Base-by-base conservation (phyloP, 2,797 vertebrate genomes). In the Mormyrus hasselquistii region DNA sequence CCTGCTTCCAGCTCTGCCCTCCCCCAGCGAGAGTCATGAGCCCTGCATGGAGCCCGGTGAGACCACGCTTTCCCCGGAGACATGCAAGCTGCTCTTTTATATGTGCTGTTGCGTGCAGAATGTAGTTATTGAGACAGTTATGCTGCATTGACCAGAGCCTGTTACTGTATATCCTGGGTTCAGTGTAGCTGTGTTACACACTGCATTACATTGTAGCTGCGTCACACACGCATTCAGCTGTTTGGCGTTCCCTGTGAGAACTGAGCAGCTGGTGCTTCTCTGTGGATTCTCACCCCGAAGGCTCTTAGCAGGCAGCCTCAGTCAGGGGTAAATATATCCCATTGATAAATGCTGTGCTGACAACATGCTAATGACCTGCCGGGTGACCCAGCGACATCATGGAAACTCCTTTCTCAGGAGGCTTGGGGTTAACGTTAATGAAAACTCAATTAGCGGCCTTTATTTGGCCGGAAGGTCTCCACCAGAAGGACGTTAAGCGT, bases 1-100 rank as follows among this genome's bases (percentile, higher is more conserved):
- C 19, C 93, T 99, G 91, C 96, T 98, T 89, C 98, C 98, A 25
- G 96, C 97, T 0, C 95, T 98, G 91, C 97, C 98, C 93, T 97
- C 97, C 88, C 95, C 96, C 88, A 95, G 93, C 0, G 97, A 99
- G 91, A 97, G 97, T 65, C 97, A 98, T 57, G 97, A 98, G 89
- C 90, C 93, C 86, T 90, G 93, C 0, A 50, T 94, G 73, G 95
- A 96, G 86, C 95, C 96, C 49, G 96, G 98, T 98, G 95, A 95
- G 96, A 88, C 44, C 25, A 2, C 10, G 86, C 38, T 16, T 14
- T 29, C 49, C 8, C 1, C 1, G 19, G 38, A 16, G 38, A 44
- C 38, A 79, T 73, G 34, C 65, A 50, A 25, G 6, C 44, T 76
- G 25, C 4, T 38, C 25, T 22, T 84, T 84, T 47, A n/a, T 2